Percentiles rank a stretch among this genome's conserved stretches.
These are phyloP conservation scores for Caprella mutica DNA, from an alignment of 2,888 invertebrate genomes.

Conservation along the genomic window DNA sequence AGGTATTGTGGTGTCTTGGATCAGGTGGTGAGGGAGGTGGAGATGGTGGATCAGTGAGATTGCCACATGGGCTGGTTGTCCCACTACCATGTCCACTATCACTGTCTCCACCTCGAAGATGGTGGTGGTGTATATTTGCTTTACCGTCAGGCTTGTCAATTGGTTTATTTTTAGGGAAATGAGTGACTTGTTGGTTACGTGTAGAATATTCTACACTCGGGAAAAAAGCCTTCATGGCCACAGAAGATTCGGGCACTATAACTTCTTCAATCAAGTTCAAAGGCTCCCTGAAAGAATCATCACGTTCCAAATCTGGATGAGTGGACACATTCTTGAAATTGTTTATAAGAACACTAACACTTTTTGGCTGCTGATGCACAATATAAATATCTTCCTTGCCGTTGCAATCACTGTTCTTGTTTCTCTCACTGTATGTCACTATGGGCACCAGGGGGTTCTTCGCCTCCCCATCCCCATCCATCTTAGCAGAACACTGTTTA, in stretches of 20 bases:
- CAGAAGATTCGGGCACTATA: constrained; percentile 26
- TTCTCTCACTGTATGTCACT: neutral
- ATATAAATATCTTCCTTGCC: neutral
- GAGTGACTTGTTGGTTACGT: neutral
- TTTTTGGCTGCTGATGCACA: neutral
- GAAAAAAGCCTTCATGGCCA: constrained; percentile 26
- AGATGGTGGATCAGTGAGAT: constrained; percentile 23
- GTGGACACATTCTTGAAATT: neutral
- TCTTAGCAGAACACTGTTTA: neutral
- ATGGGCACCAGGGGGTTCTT: constrained; percentile 1
- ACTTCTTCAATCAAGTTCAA: constrained; percentile 31
- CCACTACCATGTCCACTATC: constrained; percentile 33
- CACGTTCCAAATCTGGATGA: neutral
- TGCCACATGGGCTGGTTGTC: constrained; percentile 32
- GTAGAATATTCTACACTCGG: constrained; percentile 19
- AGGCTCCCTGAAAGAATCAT: constrained; percentile 10
- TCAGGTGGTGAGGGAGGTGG: constrained; percentile 23
- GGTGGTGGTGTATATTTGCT: neutral
- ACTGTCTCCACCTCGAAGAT: constrained; percentile 14
- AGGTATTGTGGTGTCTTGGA: constrained; percentile 1
- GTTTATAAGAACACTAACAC: constrained; percentile 1
- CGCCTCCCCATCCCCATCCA: neutral
- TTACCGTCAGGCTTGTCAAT: too few species aligned
- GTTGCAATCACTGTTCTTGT: too few species aligned
- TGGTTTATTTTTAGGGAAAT: neutral